phyloP scores from a whole-genome alignment of 2,113 vertebrate species.

The Gymnocephalus cernua region DNA sequence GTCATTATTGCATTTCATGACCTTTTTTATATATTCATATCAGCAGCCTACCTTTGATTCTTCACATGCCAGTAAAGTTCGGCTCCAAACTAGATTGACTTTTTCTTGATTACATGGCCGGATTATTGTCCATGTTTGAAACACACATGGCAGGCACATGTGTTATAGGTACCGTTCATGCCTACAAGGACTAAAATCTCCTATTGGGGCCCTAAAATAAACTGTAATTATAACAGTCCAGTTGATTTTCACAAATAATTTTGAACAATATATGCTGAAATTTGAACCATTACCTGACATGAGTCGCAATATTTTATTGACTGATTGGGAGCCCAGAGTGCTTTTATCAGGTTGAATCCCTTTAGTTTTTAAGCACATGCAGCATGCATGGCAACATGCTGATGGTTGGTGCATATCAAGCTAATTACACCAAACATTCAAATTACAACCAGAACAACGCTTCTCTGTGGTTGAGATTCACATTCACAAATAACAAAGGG shows the following conservation, averaged over 20 bases:
- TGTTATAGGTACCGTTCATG: background rate
- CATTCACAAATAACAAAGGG: background rate
- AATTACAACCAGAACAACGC: background rate
- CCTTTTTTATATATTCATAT: constrained; percentile 37
- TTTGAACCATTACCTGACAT: background rate
- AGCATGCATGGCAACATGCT: background rate
- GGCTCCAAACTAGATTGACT: constrained; percentile 6
- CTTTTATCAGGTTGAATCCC: background rate
- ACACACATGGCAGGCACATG: background rate
- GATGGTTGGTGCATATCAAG: constrained; percentile 7
- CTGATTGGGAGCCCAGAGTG: background rate
- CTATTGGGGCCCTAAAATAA: background rate
- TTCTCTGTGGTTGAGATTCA: constrained; percentile 12
- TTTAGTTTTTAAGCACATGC: background rate
- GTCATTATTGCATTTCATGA: constrained; percentile 41
- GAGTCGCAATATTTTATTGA: background rate
- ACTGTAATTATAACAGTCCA: background rate
- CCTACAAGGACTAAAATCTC: background rate
- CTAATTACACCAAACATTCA: constrained; percentile 21
- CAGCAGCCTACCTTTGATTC: constrained; percentile 24
- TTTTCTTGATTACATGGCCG: background rate
- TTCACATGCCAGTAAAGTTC: constrained; percentile 10
- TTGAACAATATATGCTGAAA: background rate
- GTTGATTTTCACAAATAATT: background rate
- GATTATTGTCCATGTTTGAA: constrained; percentile 1